Percentiles rank a stretch among this genome's conserved stretches.
Conservation (phyloP, 2,797 vertebrate species). For the Phataginus tetradactyla region DNA sequence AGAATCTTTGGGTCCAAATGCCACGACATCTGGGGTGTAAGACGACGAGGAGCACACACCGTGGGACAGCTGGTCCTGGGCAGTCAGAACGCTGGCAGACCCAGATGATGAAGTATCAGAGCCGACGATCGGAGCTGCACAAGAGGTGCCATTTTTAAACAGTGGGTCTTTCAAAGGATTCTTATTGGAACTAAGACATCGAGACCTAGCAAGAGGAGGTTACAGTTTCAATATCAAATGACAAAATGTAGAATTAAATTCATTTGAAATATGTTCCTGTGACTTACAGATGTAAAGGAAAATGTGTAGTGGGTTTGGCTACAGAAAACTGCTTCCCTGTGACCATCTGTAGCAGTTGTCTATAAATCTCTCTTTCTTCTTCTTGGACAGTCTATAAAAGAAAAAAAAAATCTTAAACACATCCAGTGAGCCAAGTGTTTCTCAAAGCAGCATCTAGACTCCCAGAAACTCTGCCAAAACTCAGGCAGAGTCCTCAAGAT, state of each 20-base stretch:
- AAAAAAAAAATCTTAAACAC: neutral
- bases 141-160: slow-evolving; percentile 80
- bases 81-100: slow-evolving; percentile 54
- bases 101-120: slow-evolving; percentile 73
- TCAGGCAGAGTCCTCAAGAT: neutral
- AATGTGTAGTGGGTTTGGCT: slow-evolving; percentile 88
- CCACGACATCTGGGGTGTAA: slow-evolving; percentile 43
- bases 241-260: slow-evolving; percentile 29
- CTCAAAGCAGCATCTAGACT: slow-evolving; percentile 19
- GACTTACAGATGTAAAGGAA: slow-evolving; percentile 94
- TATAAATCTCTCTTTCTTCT: slow-evolving; percentile 96
- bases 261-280: slow-evolving; percentile 35
- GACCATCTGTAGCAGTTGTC: slow-evolving; percentile 94
- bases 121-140: slow-evolving; percentile 69
- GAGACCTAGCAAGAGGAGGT: slow-evolving; percentile 76
- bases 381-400: slow-evolving; percentile 91
- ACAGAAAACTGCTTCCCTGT: slow-evolving; percentile 93
- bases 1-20: slow-evolving; percentile 76
- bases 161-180: slow-evolving; percentile 75
- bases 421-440: slow-evolving; percentile 23
- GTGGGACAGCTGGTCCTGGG: slow-evolving; percentile 70
- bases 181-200: slow-evolving; percentile 84
- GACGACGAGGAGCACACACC: slow-evolving; percentile 52
- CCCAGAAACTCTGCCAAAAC: slow-evolving; percentile 1
- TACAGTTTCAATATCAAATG: slow-evolving; percentile 54